Evolutionary conservation across 2,113 vertebrate genomes (phyloP).

Genomic region (Actenoides hombroni): DNA sequence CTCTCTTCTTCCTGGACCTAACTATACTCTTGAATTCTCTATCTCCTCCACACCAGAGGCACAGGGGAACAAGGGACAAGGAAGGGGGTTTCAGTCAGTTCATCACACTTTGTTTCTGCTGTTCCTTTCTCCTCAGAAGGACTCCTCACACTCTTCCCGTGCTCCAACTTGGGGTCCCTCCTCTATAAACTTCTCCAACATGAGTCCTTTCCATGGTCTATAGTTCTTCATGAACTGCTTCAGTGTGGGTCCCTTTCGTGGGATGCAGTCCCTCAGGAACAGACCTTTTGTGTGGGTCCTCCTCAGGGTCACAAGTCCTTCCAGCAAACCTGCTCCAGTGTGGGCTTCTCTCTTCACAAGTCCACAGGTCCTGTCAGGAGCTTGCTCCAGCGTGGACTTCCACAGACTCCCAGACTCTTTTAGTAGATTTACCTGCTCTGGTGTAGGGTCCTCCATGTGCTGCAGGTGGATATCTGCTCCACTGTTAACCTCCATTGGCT

Average conservation of each 20-base stretch:
- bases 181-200: background rate
- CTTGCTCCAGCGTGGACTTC: background rate
- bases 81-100: background rate
- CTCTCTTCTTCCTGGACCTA: background rate
- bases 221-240: background rate
- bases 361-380: background rate
- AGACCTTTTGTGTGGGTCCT: background rate
- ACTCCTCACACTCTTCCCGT: background rate
- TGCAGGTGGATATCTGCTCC: background rate
- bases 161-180: too few relatives aligned
- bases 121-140: background rate
- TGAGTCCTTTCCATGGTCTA: background rate
- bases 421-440: too few relatives aligned
- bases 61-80: background rate
- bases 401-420: background rate
- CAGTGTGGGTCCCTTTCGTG: background rate
- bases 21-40: background rate
- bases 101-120: too few relatives aligned
- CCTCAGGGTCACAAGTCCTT: background rate
- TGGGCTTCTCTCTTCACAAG: background rate
- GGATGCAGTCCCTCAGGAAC: background rate
- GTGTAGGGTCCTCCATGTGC: too few relatives aligned
- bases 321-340: background rate
- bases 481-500: too few relatives aligned
- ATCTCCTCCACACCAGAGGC: fast-evolving